A percentile compares a stretch with the other conserved stretches of the same genome.
Conservation (phyloP, 2,888 invertebrate species). For the Buathra laborator region DNA sequence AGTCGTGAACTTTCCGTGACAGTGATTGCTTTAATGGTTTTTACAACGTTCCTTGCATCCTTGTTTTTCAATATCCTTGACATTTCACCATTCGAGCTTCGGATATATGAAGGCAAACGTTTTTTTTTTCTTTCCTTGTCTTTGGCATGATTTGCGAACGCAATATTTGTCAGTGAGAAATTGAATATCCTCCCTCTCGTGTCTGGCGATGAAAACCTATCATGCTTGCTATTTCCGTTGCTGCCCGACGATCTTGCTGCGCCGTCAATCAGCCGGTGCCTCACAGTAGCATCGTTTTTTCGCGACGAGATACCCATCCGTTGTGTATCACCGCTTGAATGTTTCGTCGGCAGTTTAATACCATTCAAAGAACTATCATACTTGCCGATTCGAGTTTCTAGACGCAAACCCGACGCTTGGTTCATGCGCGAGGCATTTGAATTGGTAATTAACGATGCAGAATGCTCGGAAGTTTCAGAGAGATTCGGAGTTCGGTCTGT, state of each 20-base stretch:
- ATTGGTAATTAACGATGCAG: slow-evolving; percentile 21
- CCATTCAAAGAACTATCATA: not conserved
- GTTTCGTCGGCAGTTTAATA: not conserved
- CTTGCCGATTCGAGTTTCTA: not conserved
- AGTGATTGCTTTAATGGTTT: not conserved
- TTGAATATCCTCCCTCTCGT: slow-evolving; percentile 1
- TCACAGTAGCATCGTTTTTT: not conserved
- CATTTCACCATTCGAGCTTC: not conserved
- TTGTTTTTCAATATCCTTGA: not conserved
- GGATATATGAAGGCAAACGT: not conserved
- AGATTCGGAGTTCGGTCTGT: slow-evolving; percentile 10
- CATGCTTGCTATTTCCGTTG: slow-evolving; percentile 4
- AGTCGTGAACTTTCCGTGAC: not conserved
- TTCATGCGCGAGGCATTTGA: slow-evolving; percentile 20
- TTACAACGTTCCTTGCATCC: not conserved
- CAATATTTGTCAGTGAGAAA: not conserved
- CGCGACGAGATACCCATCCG: slow-evolving; percentile 21
- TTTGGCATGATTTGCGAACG: not conserved
- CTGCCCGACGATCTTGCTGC: not conserved
- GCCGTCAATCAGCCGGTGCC: slow-evolving; percentile 6
- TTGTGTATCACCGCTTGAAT: not conserved
- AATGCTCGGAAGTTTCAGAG: not conserved
- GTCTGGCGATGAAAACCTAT: slow-evolving; percentile 12
- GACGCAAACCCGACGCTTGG: slow-evolving; percentile 2
- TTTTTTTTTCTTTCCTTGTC: not conserved